Evolutionary conservation across 2,113 vertebrate species (phyloP).

Genomic region (Melanostigma gelatinosum): DNA sequence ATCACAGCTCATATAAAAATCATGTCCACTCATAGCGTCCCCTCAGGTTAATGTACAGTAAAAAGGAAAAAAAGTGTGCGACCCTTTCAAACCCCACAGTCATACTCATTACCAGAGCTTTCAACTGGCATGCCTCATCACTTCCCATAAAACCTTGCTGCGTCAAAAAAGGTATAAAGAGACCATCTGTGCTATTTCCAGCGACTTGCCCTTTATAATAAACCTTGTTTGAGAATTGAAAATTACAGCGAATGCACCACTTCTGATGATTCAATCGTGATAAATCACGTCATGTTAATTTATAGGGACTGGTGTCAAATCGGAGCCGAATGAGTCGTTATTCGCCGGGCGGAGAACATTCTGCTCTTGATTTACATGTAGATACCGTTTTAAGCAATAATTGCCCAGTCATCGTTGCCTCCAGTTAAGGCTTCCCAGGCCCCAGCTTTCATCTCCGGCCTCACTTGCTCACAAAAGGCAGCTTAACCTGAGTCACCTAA

Average conservation of each 20-base stretch:
- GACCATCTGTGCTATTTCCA: conserved; percentile 61
- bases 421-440: conserved; percentile 35
- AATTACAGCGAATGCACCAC: conserved; percentile 39
- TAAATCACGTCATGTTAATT: conserved; percentile 37
- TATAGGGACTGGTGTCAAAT: conserved; percentile 31
- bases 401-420: conserved; percentile 33
- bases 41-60: conserved; percentile 57
- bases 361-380: conserved; percentile 7
- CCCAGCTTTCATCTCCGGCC: conserved; percentile 41
- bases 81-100: conserved; percentile 50
- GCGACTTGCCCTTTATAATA: conserved; percentile 42
- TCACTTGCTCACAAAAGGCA: conserved; percentile 19
- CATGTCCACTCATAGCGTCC: conserved; percentile 50
- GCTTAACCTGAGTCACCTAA: conserved; percentile 61
- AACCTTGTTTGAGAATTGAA: conserved; percentile 41
- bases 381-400: conserved; percentile 46
- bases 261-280: conserved; percentile 35
- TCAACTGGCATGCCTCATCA: conserved; percentile 49
- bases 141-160: conserved; percentile 45
- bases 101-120: conserved; percentile 43
- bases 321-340: conserved; percentile 10
- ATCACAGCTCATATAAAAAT: conserved; percentile 44
- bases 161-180: conserved; percentile 59
- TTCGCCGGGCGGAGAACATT: not conserved
- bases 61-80: conserved; percentile 44